Conservation (phyloP, 2,113 vertebrate genomes). For the Xerus inauris region DNA sequence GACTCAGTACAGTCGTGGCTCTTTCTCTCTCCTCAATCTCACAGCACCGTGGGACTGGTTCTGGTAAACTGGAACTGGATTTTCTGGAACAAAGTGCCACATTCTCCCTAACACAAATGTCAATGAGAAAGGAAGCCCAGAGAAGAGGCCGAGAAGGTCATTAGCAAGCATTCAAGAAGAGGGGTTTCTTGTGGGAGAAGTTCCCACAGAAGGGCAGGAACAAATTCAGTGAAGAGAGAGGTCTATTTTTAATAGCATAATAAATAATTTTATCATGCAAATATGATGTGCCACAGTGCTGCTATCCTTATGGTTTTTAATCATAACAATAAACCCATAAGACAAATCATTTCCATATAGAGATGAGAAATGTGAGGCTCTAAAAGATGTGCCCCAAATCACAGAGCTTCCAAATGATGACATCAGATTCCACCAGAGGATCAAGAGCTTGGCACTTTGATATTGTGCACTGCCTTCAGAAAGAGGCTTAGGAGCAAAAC, state of each 20-base stretch:
- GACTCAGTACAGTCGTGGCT: not conserved
- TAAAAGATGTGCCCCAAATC: not conserved
- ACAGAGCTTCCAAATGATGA: not conserved
- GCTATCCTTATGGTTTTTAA: not conserved
- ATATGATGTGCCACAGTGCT: not conserved
- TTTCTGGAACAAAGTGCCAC: not conserved
- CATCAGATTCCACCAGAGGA: not conserved
- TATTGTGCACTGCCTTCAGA: not conserved
- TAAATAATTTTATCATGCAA: conserved; percentile 4
- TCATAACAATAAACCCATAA: not conserved
- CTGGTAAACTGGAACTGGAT: not conserved
- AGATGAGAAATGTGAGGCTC: not conserved
- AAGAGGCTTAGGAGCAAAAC: not conserved
- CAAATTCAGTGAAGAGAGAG: too few species aligned
- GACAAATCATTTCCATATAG: conserved; percentile 5
- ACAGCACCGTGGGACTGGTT: too few species aligned
- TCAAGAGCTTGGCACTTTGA: not conserved
- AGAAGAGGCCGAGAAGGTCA: not conserved
- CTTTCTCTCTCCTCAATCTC: not conserved
- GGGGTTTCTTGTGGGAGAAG: not conserved
- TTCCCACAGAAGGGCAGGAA: too few species aligned
- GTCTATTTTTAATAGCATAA: not conserved
- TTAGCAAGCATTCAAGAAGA: not conserved
- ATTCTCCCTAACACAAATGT: not conserved
- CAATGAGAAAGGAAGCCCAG: not conserved